phyloP scores from a whole-genome alignment of 1,140 invertebrate species.

The Drosophila quadrilineata region DNA sequence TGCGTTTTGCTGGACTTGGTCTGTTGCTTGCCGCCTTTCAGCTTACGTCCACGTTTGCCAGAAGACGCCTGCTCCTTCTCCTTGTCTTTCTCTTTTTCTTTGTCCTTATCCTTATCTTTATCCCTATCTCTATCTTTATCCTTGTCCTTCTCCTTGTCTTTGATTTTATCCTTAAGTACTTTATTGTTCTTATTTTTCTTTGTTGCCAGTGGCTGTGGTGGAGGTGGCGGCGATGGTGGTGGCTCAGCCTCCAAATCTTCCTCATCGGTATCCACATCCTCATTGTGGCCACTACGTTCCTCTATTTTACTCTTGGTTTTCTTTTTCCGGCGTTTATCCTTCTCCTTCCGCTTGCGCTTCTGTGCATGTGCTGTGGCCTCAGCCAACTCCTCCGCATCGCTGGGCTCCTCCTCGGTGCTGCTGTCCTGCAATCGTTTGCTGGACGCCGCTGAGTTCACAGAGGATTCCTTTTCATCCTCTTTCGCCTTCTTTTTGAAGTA shows the following conservation, averaged over 20 bases:
- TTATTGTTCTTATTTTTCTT: constrained; percentile 54
- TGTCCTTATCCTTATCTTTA: constrained; percentile 39
- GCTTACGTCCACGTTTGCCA: constrained; percentile 49
- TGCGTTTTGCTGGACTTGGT: constrained; percentile 46
- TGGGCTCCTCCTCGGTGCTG: constrained; percentile 44
- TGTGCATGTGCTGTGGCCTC: constrained; percentile 71
- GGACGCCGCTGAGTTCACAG: constrained; percentile 4
- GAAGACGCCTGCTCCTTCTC: constrained; percentile 13
- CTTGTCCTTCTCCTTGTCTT: constrained; percentile 37
- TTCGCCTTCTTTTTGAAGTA: constrained; percentile 74
- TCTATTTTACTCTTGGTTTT: constrained; percentile 80
- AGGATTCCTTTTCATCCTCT: constrained; percentile 49
- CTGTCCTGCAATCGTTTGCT: constrained; percentile 30
- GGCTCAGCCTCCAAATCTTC: constrained; percentile 80
- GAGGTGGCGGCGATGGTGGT: constrained; percentile 48
- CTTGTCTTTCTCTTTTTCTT: constrained; percentile 32
- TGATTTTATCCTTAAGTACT: constrained; percentile 54
- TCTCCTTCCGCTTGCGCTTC: constrained; percentile 77
- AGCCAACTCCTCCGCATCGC: constrained; percentile 65
- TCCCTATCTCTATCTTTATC: constrained; percentile 35
- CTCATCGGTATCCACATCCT: constrained; percentile 51
- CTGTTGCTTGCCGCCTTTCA: constrained; percentile 35
- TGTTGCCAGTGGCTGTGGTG: constrained; percentile 23
- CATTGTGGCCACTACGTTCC: constrained; percentile 20
- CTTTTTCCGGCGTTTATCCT: constrained; percentile 80